phyloP scores from a whole-genome alignment of 2,797 vertebrate species.

The Galagoides demidoff region DNA sequence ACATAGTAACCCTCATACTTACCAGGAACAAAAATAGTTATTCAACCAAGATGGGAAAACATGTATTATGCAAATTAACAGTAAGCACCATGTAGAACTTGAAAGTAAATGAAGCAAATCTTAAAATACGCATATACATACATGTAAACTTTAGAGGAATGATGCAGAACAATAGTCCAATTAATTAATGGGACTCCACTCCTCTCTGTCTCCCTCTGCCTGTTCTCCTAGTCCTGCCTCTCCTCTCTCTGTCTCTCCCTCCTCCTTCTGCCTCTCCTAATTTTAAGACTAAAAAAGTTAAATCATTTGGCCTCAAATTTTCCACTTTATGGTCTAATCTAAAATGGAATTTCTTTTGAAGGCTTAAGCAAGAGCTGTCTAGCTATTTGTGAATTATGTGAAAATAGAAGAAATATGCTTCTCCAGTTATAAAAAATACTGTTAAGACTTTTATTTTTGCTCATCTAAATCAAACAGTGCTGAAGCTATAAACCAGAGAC shows the following conservation, averaged over 20 bases:
- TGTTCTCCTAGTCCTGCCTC: too few species aligned
- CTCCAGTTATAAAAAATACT: conserved; percentile 65
- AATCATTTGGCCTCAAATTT: conserved; percentile 73
- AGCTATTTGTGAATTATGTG: conserved; percentile 76
- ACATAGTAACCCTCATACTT: background rate
- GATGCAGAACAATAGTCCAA: background rate
- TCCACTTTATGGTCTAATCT: conserved; percentile 75
- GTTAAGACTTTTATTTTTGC: conserved; percentile 66
- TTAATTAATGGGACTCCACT: background rate
- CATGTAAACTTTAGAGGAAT: background rate
- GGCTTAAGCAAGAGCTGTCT: conserved; percentile 67
- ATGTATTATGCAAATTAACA: background rate
- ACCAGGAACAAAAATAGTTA: conserved; percentile 34
- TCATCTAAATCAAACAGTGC: conserved; percentile 66
- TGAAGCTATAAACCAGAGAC: conserved; percentile 56
- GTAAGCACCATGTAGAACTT: background rate
- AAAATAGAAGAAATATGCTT: conserved; percentile 77
- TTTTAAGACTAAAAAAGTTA: conserved; percentile 53
- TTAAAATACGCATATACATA: background rate
- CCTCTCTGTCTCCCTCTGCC: background rate
- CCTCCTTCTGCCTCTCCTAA: background rate
- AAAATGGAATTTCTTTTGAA: conserved; percentile 79
- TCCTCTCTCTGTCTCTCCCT: background rate
- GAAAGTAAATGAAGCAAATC: conserved; percentile 5
- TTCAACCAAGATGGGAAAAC: conserved; percentile 30